Conservation (phyloP, 1,140 invertebrate genomes). For the Drosophila chauvacae region DNA sequence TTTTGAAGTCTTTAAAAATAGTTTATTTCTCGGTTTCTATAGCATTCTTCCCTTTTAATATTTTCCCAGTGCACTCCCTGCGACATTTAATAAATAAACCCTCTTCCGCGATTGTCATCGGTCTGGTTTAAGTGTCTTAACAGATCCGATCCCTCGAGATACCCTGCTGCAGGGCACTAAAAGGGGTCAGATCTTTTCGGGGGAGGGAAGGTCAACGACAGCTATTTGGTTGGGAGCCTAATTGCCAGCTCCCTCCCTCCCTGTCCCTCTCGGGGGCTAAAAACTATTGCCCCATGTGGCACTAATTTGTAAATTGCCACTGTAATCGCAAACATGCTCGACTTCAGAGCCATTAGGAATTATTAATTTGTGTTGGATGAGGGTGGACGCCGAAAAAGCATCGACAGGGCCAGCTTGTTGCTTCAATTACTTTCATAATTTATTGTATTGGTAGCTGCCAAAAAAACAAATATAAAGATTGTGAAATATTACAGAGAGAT, state of each 20-base stretch:
- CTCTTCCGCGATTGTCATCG: slow-evolving; percentile 1
- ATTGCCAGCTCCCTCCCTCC: slow-evolving; percentile 37
- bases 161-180: slow-evolving; percentile 28
- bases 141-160: slow-evolving; percentile 22
- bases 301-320: slow-evolving; percentile 82
- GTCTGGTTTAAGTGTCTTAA: slow-evolving; percentile 9
- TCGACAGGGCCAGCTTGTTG: slow-evolving; percentile 22
- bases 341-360: slow-evolving; percentile 57
- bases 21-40: not conserved
- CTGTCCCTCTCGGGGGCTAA: not conserved
- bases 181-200: slow-evolving; percentile 38
- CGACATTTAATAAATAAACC: slow-evolving; percentile 3
- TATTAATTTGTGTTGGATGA: slow-evolving; percentile 73
- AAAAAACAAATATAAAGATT: slow-evolving; percentile 16
- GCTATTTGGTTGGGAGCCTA: slow-evolving; percentile 62
- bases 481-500: slow-evolving; percentile 64
- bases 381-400: slow-evolving; percentile 48
- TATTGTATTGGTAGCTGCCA: slow-evolving; percentile 47
- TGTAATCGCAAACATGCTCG: slow-evolving; percentile 71
- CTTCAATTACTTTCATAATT: slow-evolving; percentile 73
- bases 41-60: not conserved
- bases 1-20: too few relatives aligned
- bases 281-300: slow-evolving; percentile 73
- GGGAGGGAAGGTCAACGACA: slow-evolving; percentile 39
- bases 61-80: slow-evolving; percentile 7